Conservation (phyloP, 2,888 invertebrate species). For the Cyclophora punctaria region DNA sequence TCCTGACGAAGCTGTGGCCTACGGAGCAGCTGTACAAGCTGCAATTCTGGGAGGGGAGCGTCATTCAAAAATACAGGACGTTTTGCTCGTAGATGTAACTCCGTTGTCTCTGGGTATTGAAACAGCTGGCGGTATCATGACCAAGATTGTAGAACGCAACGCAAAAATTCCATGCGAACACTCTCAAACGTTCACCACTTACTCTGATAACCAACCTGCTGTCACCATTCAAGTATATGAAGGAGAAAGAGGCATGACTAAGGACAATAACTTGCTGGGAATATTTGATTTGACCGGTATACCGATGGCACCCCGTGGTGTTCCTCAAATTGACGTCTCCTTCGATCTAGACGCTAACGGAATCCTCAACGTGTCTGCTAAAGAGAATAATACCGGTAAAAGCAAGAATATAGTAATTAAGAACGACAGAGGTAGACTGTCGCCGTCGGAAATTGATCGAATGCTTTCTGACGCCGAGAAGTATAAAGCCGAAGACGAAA, state of each 20-base stretch:
- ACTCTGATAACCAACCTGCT: conserved; percentile 84
- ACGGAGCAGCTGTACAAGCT: conserved; percentile 84
- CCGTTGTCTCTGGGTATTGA: conserved; percentile 83
- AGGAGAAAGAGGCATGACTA: conserved; percentile 86
- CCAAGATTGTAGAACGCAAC: conserved; percentile 82
- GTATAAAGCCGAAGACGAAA: conserved; percentile 81
- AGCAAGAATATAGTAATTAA: conserved; percentile 85
- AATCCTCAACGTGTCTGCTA: conserved; percentile 87
- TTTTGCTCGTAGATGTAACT: conserved; percentile 73
- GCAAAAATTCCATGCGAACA: conserved; percentile 82
- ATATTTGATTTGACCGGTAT: conserved; percentile 80
- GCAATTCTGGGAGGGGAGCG: conserved; percentile 82
- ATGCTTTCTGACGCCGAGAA: conserved; percentile 86
- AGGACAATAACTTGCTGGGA: conserved; percentile 81
- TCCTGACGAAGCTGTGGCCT: conserved; percentile 88
- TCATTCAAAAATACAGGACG: conserved; percentile 82
- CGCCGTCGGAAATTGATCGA: conserved; percentile 88
- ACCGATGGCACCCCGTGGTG: conserved; percentile 79
- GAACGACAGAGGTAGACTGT: conserved; percentile 86
- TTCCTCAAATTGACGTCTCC: conserved; percentile 80
- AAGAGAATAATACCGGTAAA: conserved; percentile 78
- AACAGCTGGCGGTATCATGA: conserved; percentile 86
- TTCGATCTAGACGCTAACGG: conserved; percentile 87
- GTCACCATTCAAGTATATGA: conserved; percentile 83
- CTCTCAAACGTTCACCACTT: conserved; percentile 84